Percentiles rank a stretch among this genome's conserved stretches.
These are phyloP conservation scores for Amphiura filiformis DNA, from an alignment of 35 echinoderm and acorn worm genomes.

Conservation along the genomic window DNA sequence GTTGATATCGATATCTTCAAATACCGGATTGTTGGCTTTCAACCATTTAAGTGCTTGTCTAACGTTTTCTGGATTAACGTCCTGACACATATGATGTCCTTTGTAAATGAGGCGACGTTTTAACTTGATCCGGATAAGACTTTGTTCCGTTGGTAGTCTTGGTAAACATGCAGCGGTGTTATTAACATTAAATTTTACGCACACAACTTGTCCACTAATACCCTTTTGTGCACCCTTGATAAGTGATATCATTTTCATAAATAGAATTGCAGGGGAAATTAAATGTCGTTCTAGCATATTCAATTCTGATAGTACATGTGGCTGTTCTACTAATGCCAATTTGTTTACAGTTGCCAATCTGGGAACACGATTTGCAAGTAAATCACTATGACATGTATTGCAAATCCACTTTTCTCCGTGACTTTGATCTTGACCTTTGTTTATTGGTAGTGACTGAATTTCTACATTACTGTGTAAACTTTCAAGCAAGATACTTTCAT, in stretches of 20 bases:
- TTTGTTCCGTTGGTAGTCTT: slow-evolving; percentile 16
- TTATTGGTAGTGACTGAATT: too few species aligned
- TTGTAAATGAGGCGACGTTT: slow-evolving; percentile 60
- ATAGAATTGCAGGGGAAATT: slow-evolving; percentile 33
- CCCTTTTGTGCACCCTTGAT: slow-evolving; percentile 39
- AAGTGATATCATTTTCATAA: slow-evolving; percentile 52
- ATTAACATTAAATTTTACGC: slow-evolving; percentile 47
- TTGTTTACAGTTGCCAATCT: slow-evolving; percentile 9
- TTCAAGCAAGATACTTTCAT: too few species aligned
- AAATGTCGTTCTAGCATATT: slow-evolving; percentile 36
- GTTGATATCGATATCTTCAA: not conserved
- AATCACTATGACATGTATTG: not conserved
- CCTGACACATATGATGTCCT: slow-evolving; percentile 56
- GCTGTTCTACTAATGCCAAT: slow-evolving; percentile 16
- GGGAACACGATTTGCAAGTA: slow-evolving; percentile 3
- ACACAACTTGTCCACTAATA: slow-evolving; percentile 57
- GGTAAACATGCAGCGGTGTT: slow-evolving; percentile 39
- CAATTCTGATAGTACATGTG: not conserved
- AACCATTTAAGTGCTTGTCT: not conserved
- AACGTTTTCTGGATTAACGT: slow-evolving; percentile 3
- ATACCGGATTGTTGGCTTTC: not conserved
- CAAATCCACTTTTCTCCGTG: not conserved
- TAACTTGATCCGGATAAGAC: slow-evolving; percentile 53
- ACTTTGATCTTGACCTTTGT: too few species aligned
- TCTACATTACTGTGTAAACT: too few species aligned